These are phyloP conservation scores for Platycercus adscitus DNA, from an alignment of 2,113 vertebrate species.

Conservation along the genomic window DNA sequence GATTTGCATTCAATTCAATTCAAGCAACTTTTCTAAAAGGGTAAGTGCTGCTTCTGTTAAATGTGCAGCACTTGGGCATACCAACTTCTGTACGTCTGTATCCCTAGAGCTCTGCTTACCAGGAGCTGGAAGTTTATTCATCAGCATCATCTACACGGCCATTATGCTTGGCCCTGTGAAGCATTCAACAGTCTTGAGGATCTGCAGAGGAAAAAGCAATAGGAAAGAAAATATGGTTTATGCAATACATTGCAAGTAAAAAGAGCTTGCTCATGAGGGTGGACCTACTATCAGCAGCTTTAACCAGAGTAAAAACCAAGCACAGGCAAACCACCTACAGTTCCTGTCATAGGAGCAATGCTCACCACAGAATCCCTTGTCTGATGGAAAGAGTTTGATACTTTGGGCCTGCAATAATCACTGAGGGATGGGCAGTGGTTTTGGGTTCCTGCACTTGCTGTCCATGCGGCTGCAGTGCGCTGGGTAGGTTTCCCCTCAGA, in stretches of 20 bases:
- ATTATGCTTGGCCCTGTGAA: constrained; percentile 87
- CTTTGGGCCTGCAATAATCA: not conserved
- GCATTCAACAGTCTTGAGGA: constrained; percentile 81
- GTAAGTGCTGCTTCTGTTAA: not conserved
- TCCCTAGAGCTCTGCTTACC: not conserved
- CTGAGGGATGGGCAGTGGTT: not conserved
- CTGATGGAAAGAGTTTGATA: not conserved
- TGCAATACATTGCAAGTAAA: not conserved
- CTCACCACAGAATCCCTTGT: not conserved
- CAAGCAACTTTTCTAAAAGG: not conserved
- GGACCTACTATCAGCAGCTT: not conserved
- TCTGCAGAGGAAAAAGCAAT: constrained; percentile 53
- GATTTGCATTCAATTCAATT: not conserved
- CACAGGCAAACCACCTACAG: not conserved
- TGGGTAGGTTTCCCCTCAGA: not conserved
- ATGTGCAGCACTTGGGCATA: not conserved
- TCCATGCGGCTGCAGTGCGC: fast-evolving
- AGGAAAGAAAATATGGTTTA: not conserved
- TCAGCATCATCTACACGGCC: constrained; percentile 84
- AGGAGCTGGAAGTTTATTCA: constrained; percentile 87
- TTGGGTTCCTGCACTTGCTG: not conserved
- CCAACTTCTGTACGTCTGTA: not conserved
- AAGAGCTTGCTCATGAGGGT: not conserved
- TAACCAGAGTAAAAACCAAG: not conserved
- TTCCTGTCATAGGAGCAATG: not conserved